These are phyloP conservation scores for Rhadinocentrus ornatus DNA, from an alignment of 2,797 vertebrate genomes.

Conservation along the genomic window DNA sequence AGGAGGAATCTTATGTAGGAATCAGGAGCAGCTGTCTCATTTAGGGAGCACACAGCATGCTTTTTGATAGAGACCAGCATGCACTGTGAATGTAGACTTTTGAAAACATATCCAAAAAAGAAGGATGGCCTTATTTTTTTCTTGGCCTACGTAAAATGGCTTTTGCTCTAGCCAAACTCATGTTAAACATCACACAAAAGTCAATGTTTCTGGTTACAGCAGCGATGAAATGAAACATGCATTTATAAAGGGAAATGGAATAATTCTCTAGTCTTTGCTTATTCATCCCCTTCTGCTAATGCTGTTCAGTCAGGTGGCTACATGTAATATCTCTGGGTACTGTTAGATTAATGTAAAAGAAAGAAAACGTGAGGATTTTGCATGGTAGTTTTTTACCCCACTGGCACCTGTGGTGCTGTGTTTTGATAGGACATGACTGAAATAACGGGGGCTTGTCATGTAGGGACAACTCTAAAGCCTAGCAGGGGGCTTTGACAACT, in stretches of 20 bases:
- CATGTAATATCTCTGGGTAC: slow-evolving; percentile 21
- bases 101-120: not conserved
- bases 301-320: slow-evolving; percentile 18
- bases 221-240: slow-evolving; percentile 27
- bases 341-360: slow-evolving; percentile 41
- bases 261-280: slow-evolving; percentile 7
- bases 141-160: not conserved
- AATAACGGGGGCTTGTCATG: slow-evolving; percentile 35
- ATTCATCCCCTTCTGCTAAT: slow-evolving; percentile 27
- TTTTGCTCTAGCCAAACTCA: slow-evolving; percentile 31
- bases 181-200: slow-evolving; percentile 26
- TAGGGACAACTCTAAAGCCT: slow-evolving; percentile 17
- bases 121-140: slow-evolving; percentile 19
- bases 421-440: slow-evolving; percentile 52
- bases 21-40: not conserved
- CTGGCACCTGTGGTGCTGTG: slow-evolving; percentile 34
- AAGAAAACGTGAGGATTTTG: slow-evolving; percentile 18
- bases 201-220: slow-evolving; percentile 12
- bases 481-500: slow-evolving; percentile 20
- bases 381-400: slow-evolving; percentile 3
- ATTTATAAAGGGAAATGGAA: slow-evolving; percentile 22
- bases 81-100: not conserved
- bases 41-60: not conserved
- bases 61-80: not conserved
- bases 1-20: not conserved